Evolutionary conservation across 2,797 vertebrate species (phyloP), one percentile per base, ranked within the genome.

Genomic region (Notoglanidium macrostoma): DNA sequence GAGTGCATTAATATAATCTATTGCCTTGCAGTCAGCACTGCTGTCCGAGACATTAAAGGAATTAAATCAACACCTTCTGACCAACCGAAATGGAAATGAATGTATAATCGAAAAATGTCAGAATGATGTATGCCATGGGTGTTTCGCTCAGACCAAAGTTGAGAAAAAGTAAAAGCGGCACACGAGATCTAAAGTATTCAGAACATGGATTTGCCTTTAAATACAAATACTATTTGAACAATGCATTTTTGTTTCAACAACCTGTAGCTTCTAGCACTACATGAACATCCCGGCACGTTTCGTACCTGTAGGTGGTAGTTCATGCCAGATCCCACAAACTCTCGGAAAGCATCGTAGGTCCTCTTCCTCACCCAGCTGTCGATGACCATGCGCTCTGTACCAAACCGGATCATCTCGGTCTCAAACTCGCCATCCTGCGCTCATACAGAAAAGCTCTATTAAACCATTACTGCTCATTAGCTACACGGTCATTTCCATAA

Each of bases 341-440:
- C 98, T 89, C 97, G 97, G 93, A 99, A 99, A 1, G 96, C 95
- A n/a, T 98, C 96, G 0, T 99, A 99, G 0, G 96, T 99, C 87
- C 98, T 97, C 90, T 99, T 98, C 90, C 96, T 97, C 88, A 98
- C 97, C 98, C 98, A 99, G 94, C 96, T 97, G 92, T 99, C 97
- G 77, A 99, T 98, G 88, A 96, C 95, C 98, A 99, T 98, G 80
- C 97, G 97, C 92, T 99, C 98, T 0, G 98, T 97, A 86, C 98
- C 97, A 89, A 99, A 99, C 86, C 97, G 97, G 77, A 99, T 97
- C 2, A 95, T 97, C 95, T 99, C 98, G 0, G 96, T 93, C 90
- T 97, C 97, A 89, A 99, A 99, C 86, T 97, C 96, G 0, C 97
- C 97, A 65, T 99, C 97, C 98, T 99, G 91, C 2, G 85, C 73